phyloP scores from a whole-genome alignment of 2,113 vertebrate genomes.

The Menura novaehollandiae region DNA sequence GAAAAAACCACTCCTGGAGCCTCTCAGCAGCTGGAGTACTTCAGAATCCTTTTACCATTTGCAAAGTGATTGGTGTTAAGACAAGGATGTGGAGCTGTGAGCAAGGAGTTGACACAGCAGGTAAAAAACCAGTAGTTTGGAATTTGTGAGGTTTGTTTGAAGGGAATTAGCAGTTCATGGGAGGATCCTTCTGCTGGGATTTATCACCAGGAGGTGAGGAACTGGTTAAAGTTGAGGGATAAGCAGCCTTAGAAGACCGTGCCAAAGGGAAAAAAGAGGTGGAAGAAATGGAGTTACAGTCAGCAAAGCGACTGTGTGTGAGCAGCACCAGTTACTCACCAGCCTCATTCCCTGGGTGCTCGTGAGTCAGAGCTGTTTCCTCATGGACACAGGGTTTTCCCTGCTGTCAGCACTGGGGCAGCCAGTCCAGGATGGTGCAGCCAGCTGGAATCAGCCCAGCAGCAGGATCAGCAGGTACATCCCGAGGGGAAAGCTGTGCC shows the following conservation, averaged over 20 bases:
- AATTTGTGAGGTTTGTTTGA: neutral
- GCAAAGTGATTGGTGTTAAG: neutral
- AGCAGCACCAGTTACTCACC: neutral
- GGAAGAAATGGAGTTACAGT: neutral
- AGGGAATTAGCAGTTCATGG: neutral
- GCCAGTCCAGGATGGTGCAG: neutral
- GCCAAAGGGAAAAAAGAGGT: neutral
- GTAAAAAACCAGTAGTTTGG: neutral
- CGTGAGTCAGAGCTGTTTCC: conserved; percentile 18
- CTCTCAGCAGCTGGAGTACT: neutral
- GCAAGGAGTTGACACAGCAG: neutral
- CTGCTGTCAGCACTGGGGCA: neutral
- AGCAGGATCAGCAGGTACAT: neutral
- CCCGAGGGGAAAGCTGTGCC: neutral
- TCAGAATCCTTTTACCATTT: neutral
- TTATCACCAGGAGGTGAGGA: neutral
- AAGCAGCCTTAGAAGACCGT: neutral
- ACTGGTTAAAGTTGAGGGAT: neutral
- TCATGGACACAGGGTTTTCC: neutral
- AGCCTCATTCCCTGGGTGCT: neutral
- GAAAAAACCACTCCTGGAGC: neutral
- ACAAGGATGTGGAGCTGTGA: neutral
- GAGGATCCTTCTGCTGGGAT: neutral
- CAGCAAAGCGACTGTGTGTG: neutral
- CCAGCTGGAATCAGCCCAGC: conserved; percentile 3